Evolutionary conservation across 2,113 vertebrate genomes (phyloP).

Genomic region (Hippoglossus stenolepis): DNA sequence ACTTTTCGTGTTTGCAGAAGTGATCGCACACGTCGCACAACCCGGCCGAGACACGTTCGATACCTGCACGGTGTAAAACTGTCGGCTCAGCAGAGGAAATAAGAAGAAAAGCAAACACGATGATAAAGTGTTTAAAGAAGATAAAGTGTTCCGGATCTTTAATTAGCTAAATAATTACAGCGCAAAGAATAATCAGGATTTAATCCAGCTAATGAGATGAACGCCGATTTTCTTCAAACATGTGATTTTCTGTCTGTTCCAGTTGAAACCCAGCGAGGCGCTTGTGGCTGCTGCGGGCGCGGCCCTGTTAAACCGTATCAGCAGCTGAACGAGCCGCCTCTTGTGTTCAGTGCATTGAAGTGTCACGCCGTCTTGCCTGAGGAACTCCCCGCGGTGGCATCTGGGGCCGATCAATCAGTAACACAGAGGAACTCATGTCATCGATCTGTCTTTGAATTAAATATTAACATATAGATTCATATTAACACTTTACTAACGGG

Average conservation of each 20-base stretch:
- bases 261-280: neutral
- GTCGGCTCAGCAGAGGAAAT: neutral
- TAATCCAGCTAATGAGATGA: neutral
- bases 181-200: neutral
- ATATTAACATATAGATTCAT: too few species aligned
- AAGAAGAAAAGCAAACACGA: neutral
- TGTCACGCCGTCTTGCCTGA: slow-evolving; percentile 49
- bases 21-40: neutral
- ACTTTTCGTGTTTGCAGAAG: slow-evolving; percentile 15
- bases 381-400: slow-evolving; percentile 65
- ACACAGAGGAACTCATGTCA: slow-evolving; percentile 4
- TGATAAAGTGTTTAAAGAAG: too few species aligned
- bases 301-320: neutral
- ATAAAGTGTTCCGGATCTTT: neutral
- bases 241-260: neutral
- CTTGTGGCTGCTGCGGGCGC: neutral
- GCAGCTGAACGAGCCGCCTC: slow-evolving; percentile 18
- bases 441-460: neutral
- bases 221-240: too few species aligned
- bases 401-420: slow-evolving; percentile 49
- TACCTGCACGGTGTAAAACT: neutral
- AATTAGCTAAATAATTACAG: neutral
- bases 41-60: neutral
- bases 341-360: slow-evolving; percentile 22
- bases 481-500: too few species aligned